Conservation (phyloP, 2,113 vertebrate species). For the Paradoxurus hermaphroditus region DNA sequence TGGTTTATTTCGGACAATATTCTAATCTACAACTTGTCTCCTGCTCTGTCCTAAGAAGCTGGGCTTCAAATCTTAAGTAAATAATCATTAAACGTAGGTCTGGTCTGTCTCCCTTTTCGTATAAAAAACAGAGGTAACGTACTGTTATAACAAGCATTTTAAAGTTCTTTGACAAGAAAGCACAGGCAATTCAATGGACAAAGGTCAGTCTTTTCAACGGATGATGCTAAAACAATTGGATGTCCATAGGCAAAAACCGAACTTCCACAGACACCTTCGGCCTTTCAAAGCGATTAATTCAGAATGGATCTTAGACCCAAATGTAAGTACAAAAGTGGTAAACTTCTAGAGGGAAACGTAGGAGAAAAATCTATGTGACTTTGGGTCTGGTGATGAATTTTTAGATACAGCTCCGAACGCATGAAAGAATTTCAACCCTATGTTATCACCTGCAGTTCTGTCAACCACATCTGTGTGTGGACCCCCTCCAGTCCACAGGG, state of each 20-base stretch:
- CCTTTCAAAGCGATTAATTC: slow-evolving; percentile 7
- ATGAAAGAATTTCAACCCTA: slow-evolving; percentile 72
- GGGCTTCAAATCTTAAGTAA: background rate
- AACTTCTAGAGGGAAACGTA: background rate
- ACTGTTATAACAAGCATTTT: slow-evolving; percentile 85
- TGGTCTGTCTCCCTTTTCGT: background rate
- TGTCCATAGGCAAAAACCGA: background rate
- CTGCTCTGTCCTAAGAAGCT: background rate
- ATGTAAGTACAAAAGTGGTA: background rate
- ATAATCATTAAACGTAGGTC: background rate
- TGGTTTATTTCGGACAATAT: background rate
- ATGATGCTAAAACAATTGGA: background rate
- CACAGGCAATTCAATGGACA: background rate
- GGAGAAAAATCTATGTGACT: background rate
- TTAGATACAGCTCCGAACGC: background rate
- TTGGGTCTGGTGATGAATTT: background rate
- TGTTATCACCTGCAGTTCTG: slow-evolving; percentile 72
- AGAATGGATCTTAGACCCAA: background rate
- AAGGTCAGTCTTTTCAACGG: background rate
- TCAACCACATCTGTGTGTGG: slow-evolving; percentile 74
- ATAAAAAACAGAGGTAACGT: slow-evolving; percentile 66
- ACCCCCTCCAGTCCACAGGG: background rate
- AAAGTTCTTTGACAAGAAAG: background rate
- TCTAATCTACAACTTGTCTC: background rate
- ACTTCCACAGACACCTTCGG: background rate